Evolutionary conservation across 1,140 invertebrate species (phyloP).

Genomic region (Trialeurodes vaporariorum): DNA sequence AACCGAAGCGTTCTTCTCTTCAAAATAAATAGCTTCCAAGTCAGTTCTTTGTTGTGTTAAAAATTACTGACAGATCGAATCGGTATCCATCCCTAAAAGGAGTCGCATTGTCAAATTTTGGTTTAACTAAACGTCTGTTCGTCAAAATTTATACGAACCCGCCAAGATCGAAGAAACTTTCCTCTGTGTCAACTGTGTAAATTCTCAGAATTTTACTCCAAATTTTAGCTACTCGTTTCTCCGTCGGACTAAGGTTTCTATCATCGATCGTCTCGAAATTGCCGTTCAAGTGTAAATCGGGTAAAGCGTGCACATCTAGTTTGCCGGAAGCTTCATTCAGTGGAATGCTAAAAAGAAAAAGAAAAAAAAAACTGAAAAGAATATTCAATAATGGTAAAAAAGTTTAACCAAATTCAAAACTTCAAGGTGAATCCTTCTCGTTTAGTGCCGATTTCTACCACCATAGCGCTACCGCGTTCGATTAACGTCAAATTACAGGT

Average conservation of each 20-base stretch:
- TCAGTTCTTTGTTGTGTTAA: too few species aligned
- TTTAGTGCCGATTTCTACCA: too few species aligned
- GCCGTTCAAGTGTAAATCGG: slow-evolving; percentile 14
- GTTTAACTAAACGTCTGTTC: too few species aligned
- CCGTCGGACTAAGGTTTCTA: slow-evolving; percentile 14
- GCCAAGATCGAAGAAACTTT: slow-evolving; percentile 28
- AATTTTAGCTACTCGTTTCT: slow-evolving; percentile 20
- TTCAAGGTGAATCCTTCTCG: too few species aligned
- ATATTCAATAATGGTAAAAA: slow-evolving; percentile 5
- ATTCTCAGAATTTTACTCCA: slow-evolving; percentile 24
- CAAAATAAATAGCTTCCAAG: too few species aligned
- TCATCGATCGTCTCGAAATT: slow-evolving; percentile 12
- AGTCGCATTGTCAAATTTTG: too few species aligned
- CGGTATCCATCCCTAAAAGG: too few species aligned
- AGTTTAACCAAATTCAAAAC: not conserved
- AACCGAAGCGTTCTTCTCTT: too few species aligned
- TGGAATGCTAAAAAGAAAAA: slow-evolving; percentile 23
- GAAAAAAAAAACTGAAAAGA: not conserved
- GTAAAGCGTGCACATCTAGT: slow-evolving; percentile 22
- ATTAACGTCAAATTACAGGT: too few species aligned
- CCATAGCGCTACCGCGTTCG: too few species aligned
- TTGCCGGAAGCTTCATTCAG: slow-evolving; percentile 26
- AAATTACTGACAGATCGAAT: too few species aligned
- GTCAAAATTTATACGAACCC: too few species aligned
- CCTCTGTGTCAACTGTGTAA: slow-evolving; percentile 20